phyloP scores from a whole-genome alignment of 2,888 invertebrate genomes.

The Dendrolimus houi region DNA sequence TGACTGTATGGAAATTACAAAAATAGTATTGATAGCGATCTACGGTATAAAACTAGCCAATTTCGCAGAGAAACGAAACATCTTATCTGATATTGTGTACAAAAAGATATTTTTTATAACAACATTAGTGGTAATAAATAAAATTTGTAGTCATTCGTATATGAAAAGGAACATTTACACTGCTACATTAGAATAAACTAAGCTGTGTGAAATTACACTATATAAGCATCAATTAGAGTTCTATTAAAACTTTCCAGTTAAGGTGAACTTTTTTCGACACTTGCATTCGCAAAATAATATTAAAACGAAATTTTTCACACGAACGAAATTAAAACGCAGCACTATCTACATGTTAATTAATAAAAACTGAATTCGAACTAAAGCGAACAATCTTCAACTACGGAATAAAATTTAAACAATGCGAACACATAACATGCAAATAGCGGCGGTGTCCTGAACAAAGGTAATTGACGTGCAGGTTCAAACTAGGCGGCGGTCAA shows the following conservation, averaged over 20 bases:
- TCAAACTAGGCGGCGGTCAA: constrained; percentile 38
- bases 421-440: constrained; percentile 62
- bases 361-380: constrained; percentile 28
- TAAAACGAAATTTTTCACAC: constrained; percentile 15
- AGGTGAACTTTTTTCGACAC: constrained; percentile 4
- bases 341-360: constrained; percentile 24
- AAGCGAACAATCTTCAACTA: constrained; percentile 34
- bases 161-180: neutral
- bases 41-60: too few relatives aligned
- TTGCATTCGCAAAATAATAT: constrained; percentile 4
- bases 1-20: too few relatives aligned
- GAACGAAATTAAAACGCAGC: constrained; percentile 20
- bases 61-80: too few relatives aligned
- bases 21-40: too few relatives aligned
- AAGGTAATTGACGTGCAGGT: constrained; percentile 57
- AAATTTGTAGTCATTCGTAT: too few relatives aligned
- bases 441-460: constrained; percentile 42
- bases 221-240: neutral
- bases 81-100: too few relatives aligned
- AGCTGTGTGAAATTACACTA: neutral
- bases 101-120: too few relatives aligned
- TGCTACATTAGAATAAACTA: neutral
- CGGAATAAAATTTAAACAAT: constrained; percentile 43
- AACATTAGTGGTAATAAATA: too few relatives aligned
- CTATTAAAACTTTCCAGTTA: neutral